Evolutionary conservation across 37 sponge, comb jelly and placozoan species (phyloP), one percentile per base, ranked within the genome.

Genomic region (Aplysina aerophoba): DNA sequence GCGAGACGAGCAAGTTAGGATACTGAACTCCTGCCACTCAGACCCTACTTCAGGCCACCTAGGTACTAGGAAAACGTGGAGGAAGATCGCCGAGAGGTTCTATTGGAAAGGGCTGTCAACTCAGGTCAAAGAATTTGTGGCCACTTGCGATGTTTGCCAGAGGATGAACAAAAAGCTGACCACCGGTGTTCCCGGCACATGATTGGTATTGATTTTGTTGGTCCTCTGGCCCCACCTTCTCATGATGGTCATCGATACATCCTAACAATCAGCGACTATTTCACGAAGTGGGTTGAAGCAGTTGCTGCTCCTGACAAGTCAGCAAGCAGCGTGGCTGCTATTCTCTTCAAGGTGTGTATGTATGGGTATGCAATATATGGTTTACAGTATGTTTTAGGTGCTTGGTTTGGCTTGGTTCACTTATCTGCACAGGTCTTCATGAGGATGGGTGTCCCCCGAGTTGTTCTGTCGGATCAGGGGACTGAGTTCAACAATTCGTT

Each of bases 251-350:
- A 73, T 75, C 22, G 40, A 41, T 92, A 82, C 58, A 87, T 93
- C 17, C 66, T 93, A 5, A 93, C 93, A 16, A 55, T 93, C 11
- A 68, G 85, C 65, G 85, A 93, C 78, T 93, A 93, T 82, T 93
- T 93, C 73, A 83, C 90, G 25, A 92, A 89, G 87, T 89, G 75
- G 82, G 88, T 77, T 4, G 81, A 89, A 21, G 90, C 90, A 41
- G 54, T 83, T 35, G 71, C 90, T 35, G 60, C 75, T 15, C 50
- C 81, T 3, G 35, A 73, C 75, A 89, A 92, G 40, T n/a, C 24
- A 71, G 93, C 93, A 24, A 24, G 17, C 30, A 28, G 20, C 19
- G 88, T 87, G 24, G 90, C 90, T 36, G 35, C 40, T 37, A 55
- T 81, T 14, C 73, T 90, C 12, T 89, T 84, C 73, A 91, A 88